Evolutionary conservation across 2,797 vertebrate species (phyloP), one percentile per base, ranked within the genome.

Genomic region (Gambelia wislizenii): DNA sequence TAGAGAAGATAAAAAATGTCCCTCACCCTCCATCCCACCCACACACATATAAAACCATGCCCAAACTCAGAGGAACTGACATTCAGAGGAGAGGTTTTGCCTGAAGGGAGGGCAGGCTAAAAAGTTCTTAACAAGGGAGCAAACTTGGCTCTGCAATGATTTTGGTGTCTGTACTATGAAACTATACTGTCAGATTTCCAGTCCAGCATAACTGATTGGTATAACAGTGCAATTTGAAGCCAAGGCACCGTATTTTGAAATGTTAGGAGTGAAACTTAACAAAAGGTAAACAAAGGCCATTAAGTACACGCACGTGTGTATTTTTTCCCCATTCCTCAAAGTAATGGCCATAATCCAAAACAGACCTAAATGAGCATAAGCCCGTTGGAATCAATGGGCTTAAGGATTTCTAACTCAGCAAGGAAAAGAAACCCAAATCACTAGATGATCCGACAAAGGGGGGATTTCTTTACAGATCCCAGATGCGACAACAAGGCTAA

Each of bases 191-290:
- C 70, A 91, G 89, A 72, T 90, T 82, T 30, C 88, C 91, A 70
- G 7, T 91, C 89, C 47, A 87, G 87, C n/a, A 93, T 70, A 93
- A 67, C 52, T 90, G 0, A 92, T 91, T 96, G 93, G 92, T 95
- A 30, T 89, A 89, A 79, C 33, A 89, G 84, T 36, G 61, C 69
- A 64, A 81, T 87, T 87, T 78, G 77, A 52, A 94, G 88, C 89
- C 80, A 94, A 83, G 3, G 75, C 72, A 76, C 93, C 85, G 76
- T 56, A 27, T 79, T 91, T 92, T 89, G 69, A 92, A 95, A 70
- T 84, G 88, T 92, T 92, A 90, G 2, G 22, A 87, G 84, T 27
- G 77, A 22, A 88, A 78, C 67, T 54, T 85, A 92, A 91, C 36
- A 87, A 8, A 49, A 76, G 84, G 75, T 18, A 76, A 87, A 44